phyloP scores from a whole-genome alignment of 2,888 invertebrate genomes.

The Notodromas monacha region DNA sequence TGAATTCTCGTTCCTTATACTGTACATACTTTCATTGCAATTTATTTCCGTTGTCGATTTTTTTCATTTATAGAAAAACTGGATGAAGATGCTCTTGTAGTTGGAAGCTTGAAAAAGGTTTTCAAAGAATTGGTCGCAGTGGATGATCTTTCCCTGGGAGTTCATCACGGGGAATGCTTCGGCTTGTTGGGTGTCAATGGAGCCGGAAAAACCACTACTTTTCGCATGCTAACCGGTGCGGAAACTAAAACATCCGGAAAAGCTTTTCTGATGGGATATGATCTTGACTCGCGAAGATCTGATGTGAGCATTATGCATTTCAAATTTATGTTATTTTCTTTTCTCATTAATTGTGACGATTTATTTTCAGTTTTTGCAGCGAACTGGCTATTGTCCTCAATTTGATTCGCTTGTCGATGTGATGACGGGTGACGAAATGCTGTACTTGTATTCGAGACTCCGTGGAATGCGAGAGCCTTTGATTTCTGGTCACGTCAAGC shows the following conservation, averaged over 20 bases:
- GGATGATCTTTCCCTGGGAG: constrained; percentile 29
- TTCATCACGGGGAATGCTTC: constrained; percentile 21
- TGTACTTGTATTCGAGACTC: too few species aligned
- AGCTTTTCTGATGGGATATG: constrained; percentile 14
- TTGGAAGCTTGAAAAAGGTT: constrained; percentile 25
- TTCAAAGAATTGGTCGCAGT: constrained; percentile 26
- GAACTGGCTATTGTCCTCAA: too few species aligned
- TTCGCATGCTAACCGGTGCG: constrained; percentile 23
- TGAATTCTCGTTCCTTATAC: too few species aligned
- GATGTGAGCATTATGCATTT: constrained; percentile 1
- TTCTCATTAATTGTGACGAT: too few species aligned
- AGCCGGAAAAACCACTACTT: constrained; percentile 23
- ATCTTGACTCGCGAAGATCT: constrained; percentile 11
- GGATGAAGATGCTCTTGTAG: constrained; percentile 22
- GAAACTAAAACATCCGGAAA: constrained; percentile 17
- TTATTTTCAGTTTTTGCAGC: constrained; percentile 29
- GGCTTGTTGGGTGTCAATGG: constrained; percentile 22
- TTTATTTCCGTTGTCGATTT: too few species aligned
- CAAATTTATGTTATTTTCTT: too few species aligned
- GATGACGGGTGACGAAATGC: too few species aligned
- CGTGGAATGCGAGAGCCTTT: too few species aligned
- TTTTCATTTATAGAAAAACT: too few species aligned
- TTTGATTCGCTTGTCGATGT: too few species aligned
- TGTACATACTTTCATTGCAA: too few species aligned
- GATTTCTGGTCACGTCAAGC: too few species aligned